phyloP scores from a whole-genome alignment of 2,113 vertebrate genomes.

The Bubo blakistoni region DNA sequence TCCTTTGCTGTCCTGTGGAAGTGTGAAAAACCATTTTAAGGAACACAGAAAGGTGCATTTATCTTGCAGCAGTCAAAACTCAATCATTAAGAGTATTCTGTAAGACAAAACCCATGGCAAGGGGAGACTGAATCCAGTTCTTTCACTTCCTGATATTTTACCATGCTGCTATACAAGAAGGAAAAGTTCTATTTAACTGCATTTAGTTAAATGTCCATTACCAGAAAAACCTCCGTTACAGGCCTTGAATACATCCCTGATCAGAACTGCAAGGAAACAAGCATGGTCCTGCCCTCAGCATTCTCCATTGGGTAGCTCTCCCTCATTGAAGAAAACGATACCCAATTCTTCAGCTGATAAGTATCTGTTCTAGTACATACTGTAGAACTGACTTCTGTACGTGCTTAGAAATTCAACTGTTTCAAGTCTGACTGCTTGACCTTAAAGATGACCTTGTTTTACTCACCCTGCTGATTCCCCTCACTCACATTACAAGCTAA shows the following conservation, averaged over 20 bases:
- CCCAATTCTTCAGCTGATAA: accelerated
- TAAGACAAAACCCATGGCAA: not conserved
- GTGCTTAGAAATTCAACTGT: not conserved
- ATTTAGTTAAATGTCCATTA: not conserved
- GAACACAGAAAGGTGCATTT: not conserved
- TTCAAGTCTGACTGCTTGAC: not conserved
- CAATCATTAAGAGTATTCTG: not conserved
- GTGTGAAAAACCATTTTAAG: not conserved
- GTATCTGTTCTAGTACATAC: not conserved
- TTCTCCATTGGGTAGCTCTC: not conserved
- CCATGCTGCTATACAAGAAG: not conserved
- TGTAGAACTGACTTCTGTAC: not conserved
- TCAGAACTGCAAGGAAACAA: not conserved
- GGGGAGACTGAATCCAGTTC: not conserved
- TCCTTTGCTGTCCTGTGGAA: not conserved
- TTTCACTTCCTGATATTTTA: not conserved
- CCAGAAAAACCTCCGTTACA: not conserved
- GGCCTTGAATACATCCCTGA: not conserved
- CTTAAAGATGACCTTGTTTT: not conserved
- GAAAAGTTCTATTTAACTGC: not conserved
- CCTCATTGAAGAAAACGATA: not conserved
- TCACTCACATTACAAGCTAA: not conserved
- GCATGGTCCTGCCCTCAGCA: not conserved
- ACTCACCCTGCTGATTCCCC: not conserved
- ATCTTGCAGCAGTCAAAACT: not conserved